These are phyloP conservation scores for Rambutsinella grinnellia DNA, from an alignment of 2,888 invertebrate genomes.

Conservation along the genomic window DNA sequence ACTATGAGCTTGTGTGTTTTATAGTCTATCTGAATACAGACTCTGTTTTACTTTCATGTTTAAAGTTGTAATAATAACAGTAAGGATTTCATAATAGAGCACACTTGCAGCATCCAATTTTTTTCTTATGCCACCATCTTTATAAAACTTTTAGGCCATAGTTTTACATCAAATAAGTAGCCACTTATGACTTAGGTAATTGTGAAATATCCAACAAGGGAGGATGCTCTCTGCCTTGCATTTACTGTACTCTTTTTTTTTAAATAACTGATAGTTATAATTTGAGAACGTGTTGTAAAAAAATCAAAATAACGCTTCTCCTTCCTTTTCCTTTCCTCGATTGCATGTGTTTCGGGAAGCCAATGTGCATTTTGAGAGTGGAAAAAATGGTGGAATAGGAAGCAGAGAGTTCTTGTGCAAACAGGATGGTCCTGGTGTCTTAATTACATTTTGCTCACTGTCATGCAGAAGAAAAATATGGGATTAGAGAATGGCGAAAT, in stretches of 20 bases:
- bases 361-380: too few species aligned
- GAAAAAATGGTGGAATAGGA: too few species aligned
- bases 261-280: too few species aligned
- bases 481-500: too few species aligned
- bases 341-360: too few species aligned
- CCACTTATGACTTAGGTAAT: neutral
- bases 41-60: neutral
- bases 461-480: too few species aligned
- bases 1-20: neutral
- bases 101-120: neutral
- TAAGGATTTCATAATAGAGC: neutral
- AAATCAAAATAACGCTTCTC: slow-evolving; percentile 2
- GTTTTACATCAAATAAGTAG: neutral
- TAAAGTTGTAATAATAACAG: neutral
- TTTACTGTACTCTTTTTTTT: too few species aligned
- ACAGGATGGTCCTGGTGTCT: too few species aligned
- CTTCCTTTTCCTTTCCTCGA: slow-evolving; percentile 11
- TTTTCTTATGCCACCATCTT: neutral
- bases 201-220: neutral
- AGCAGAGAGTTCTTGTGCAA: too few species aligned
- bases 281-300: too few species aligned
- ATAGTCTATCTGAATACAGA: neutral
- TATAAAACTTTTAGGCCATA: neutral
- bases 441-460: too few species aligned
- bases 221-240: neutral